Percentiles rank a stretch among this genome's conserved stretches.
These are phyloP conservation scores for Autographa gamma DNA, from an alignment of 2,888 invertebrate species.

Conservation along the genomic window DNA sequence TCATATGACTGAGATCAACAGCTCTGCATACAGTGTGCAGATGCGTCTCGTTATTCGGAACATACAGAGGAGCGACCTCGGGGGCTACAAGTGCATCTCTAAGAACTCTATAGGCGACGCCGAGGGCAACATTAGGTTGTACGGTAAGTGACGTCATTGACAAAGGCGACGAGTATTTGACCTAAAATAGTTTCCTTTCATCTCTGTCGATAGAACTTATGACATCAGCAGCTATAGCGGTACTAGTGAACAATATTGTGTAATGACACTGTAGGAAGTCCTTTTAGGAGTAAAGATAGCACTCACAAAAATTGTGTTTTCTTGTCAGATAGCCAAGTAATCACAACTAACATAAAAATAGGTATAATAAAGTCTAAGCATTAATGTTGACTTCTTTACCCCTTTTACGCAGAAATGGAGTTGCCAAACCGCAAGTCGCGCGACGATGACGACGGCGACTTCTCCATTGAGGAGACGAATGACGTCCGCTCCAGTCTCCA, in stretches of 20 bases:
- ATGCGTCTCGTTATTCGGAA: slow-evolving; percentile 94
- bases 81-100: slow-evolving; percentile 97
- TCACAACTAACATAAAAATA: not conserved
- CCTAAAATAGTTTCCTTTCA: not conserved
- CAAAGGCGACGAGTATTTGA: slow-evolving; percentile 33
- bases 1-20: slow-evolving; percentile 93
- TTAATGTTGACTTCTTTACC: too few relatives aligned
- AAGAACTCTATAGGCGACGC: slow-evolving; percentile 97
- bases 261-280: not conserved
- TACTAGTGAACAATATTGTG: slow-evolving; percentile 8
- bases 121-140: slow-evolving; percentile 95
- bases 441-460: slow-evolving; percentile 82
- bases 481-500: slow-evolving; percentile 91
- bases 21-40: slow-evolving; percentile 95
- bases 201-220: slow-evolving; percentile 24
- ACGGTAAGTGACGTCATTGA: slow-evolving; percentile 91
- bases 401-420: slow-evolving; percentile 88
- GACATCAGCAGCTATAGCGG: slow-evolving; percentile 14
- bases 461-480: slow-evolving; percentile 81
- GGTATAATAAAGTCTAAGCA: not conserved
- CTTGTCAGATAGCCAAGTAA: not conserved
- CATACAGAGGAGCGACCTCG: slow-evolving; percentile 93
- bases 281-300: not conserved
- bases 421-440: slow-evolving; percentile 87
- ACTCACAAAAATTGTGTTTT: not conserved